These are phyloP conservation scores for Isoperla grammatica DNA, from an alignment of 2,888 invertebrate genomes.

Conservation along the genomic window DNA sequence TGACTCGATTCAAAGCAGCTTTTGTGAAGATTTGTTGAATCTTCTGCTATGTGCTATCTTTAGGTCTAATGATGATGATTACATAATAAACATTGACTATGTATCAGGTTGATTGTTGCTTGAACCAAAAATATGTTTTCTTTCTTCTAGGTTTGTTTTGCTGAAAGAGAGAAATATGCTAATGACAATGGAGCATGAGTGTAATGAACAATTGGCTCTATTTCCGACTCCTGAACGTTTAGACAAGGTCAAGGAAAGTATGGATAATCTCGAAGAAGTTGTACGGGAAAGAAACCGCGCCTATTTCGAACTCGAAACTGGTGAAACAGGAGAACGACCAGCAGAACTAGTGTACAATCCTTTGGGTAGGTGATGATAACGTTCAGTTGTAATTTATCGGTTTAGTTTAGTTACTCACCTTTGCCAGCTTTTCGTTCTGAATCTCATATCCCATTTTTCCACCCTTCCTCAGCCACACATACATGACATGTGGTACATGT, in stretches of 20 bases:
- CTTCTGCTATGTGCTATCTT: too few relatives aligned
- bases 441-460: too few relatives aligned
- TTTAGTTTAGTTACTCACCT: too few relatives aligned
- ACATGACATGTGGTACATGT: too few relatives aligned
- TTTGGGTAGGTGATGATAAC: slow-evolving; percentile 60
- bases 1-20: too few relatives aligned
- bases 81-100: too few relatives aligned
- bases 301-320: slow-evolving; percentile 83
- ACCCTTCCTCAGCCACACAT: too few relatives aligned
- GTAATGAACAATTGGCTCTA: slow-evolving; percentile 56
- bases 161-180: slow-evolving; percentile 97
- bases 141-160: slow-evolving; percentile 60
- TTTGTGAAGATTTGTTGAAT: too few relatives aligned
- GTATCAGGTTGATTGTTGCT: too few relatives aligned
- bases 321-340: slow-evolving; percentile 74
- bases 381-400: too few relatives aligned
- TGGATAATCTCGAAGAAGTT: slow-evolving; percentile 87
- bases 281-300: slow-evolving; percentile 90
- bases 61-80: too few relatives aligned
- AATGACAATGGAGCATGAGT: slow-evolving; percentile 88
- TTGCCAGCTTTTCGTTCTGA: too few relatives aligned
- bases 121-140: background rate
- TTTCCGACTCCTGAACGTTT: slow-evolving; percentile 91
- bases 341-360: slow-evolving; percentile 51
- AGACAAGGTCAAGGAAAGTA: slow-evolving; percentile 88